Base-by-base conservation (phyloP, 2,888 invertebrate species). In the Danaus chrysippus region DNA sequence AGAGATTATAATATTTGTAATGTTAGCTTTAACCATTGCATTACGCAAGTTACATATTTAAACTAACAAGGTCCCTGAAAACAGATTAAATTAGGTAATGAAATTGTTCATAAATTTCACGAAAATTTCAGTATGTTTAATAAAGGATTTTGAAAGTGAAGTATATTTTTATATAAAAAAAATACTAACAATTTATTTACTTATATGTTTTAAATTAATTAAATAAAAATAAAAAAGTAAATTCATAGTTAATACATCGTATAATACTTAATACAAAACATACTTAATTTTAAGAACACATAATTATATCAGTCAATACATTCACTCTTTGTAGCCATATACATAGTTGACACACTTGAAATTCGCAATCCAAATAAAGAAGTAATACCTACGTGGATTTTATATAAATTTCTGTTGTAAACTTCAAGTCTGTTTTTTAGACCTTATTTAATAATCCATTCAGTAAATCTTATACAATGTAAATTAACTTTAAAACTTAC, bases 271-370 rank as follows among this genome's bases (percentile, higher is more conserved):
- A 46, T 46, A 46, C 13, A 46, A 46, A 46, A 46, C 15, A n/a
- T 15, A 15, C 46, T 46, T 46, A 46, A 15, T 10, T 15, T 46
- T 15, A 46, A n/a, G 46, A 46, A 46, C 46, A 46, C 13, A 46
- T n/a, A 46, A n/a, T 46, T 13, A 46, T 34, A 46, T 46, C 46
- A 46, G 46, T 46, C 46, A 46, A 46, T 46, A 10, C 13, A 46
- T 15, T n/a, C 15, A 46, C 15, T 15, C 46, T 46, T 15, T 46
- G n/a, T 13, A 34, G 23, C 23, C 10, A 46, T 46, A 15, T n/a
- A n/a, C n/a, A n/a, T n/a, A n/a, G n/a, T 15, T 46, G 9, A 46
- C 15, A 46, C 13, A n/a, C 13, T 46, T n/a, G 15, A 46, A 46
- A 12, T n/a, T 11, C n/a, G 15, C 10, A 46, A n/a, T 5, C 10